Evolutionary conservation across 2,113 vertebrate species (phyloP).

Genomic region (Colaptes auratus): DNA sequence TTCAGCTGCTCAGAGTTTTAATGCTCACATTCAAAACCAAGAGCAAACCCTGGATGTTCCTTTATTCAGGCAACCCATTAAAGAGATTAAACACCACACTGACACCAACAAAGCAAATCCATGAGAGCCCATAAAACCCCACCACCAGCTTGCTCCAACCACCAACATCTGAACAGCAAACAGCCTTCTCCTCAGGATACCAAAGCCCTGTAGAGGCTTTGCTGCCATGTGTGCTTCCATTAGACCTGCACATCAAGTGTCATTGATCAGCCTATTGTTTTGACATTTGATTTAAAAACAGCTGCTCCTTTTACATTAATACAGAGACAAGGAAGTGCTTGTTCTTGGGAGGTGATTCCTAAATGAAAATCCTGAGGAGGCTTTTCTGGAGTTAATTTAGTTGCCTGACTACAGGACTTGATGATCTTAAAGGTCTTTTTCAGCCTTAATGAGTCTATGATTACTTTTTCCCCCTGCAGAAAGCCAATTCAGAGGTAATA

Average conservation of each 20-base stretch:
- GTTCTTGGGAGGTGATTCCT: not conserved
- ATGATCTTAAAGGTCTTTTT: too few species aligned
- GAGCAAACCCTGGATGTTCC: not conserved
- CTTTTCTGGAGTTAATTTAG: not conserved
- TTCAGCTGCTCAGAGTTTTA: not conserved
- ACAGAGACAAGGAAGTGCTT: not conserved
- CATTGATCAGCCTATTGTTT: not conserved
- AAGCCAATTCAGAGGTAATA: not conserved
- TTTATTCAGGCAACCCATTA: not conserved
- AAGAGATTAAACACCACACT: not conserved
- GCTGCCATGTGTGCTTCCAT: not conserved
- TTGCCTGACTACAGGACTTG: not conserved
- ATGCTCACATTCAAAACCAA: not conserved
- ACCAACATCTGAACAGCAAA: not conserved
- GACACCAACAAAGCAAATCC: not conserved
- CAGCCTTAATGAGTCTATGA: too few species aligned
- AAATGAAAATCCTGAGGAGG: not conserved
- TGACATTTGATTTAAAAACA: not conserved
- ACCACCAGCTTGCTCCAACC: not conserved
- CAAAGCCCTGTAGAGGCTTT: not conserved
- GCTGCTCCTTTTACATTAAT: not conserved
- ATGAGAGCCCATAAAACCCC: not conserved
- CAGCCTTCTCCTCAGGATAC: not conserved
- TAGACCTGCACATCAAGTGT: not conserved
- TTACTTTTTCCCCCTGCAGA: not conserved